These are phyloP conservation scores for Palythoa heliodiscus DNA, from an alignment of 92 coral and sea anemone species.

Conservation along the genomic window DNA sequence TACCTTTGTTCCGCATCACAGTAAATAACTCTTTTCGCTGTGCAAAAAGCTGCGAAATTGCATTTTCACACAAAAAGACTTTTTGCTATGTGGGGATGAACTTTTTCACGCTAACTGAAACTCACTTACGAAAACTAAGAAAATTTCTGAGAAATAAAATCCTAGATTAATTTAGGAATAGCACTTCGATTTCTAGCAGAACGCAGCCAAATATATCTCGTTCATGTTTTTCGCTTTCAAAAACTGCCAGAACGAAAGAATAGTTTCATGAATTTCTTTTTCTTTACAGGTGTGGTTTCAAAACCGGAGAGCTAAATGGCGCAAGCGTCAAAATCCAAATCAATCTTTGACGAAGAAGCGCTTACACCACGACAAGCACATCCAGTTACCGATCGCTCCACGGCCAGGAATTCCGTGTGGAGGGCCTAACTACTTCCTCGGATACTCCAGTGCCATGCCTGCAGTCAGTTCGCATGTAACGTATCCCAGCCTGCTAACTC, in stretches of 20 bases:
- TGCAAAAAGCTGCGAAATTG: too few relatives aligned
- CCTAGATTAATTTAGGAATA: too few relatives aligned
- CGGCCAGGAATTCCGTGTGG: constrained; percentile 95
- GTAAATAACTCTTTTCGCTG: too few relatives aligned
- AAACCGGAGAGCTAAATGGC: constrained; percentile 98
- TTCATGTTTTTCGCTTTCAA: background rate
- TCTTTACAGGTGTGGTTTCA: constrained; percentile 93
- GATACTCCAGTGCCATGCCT: constrained; percentile 86
- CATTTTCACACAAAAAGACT: background rate
- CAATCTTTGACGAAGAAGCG: constrained; percentile 85
- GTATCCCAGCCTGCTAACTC: constrained; percentile 86
- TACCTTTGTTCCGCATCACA: too few relatives aligned
- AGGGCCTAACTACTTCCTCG: constrained; percentile 89
- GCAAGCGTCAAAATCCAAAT: constrained; percentile 92
- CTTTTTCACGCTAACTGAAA: too few relatives aligned
- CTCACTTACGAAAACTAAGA: background rate
- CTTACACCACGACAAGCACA: constrained; percentile 77
- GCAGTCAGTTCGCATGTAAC: constrained; percentile 80
- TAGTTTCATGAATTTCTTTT: background rate
- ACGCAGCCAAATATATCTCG: background rate
- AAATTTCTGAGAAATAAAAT: background rate
- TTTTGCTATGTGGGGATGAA: background rate
- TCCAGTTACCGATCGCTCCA: constrained; percentile 97
- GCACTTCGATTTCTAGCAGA: background rate
- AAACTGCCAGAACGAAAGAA: background rate